These are phyloP conservation scores for Metaphire vulgaris DNA, from an alignment of 1,140 invertebrate species.

Conservation along the genomic window DNA sequence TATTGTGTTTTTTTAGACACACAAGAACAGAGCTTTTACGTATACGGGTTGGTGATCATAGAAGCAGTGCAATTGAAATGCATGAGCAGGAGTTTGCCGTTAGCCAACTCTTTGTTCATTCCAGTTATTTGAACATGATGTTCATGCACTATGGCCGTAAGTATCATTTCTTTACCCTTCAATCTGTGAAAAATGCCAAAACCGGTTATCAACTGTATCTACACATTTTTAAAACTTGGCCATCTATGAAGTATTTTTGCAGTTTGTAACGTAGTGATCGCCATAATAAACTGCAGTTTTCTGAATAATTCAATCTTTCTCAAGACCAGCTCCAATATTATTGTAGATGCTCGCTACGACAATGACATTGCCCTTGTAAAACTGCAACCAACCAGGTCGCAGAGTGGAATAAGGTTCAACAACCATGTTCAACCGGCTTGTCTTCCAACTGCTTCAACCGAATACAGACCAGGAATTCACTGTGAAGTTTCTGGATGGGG, in stretches of 20 bases:
- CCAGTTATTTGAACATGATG: conserved; percentile 15
- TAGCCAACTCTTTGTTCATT: conserved; percentile 54
- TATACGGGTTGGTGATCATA: conserved; percentile 24
- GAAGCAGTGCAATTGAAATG: conserved; percentile 51
- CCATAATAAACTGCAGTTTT: too few relatives aligned
- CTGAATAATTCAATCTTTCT: too few relatives aligned
- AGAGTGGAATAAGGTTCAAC: conserved; percentile 53
- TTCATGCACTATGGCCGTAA: conserved; percentile 4
- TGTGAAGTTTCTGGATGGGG: conserved; percentile 77
- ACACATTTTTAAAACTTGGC: too few relatives aligned
- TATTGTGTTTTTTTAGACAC: too few relatives aligned
- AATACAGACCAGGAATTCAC: conserved; percentile 58
- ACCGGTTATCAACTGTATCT: too few relatives aligned
- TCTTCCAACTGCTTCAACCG: conserved; percentile 57
- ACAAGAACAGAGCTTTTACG: too few relatives aligned
- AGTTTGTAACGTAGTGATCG: too few relatives aligned
- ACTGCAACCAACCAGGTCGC: conserved; percentile 47
- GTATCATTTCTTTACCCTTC: too few relatives aligned
- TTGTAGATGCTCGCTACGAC: conserved; percentile 58
- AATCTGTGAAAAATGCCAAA: too few relatives aligned
- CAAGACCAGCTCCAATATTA: too few relatives aligned
- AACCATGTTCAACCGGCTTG: conserved; percentile 68
- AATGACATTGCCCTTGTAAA: conserved; percentile 69
- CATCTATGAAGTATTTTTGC: too few relatives aligned
- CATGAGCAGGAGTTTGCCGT: conserved; percentile 63